Evolutionary conservation across 2,888 invertebrate species (phyloP), one percentile per base, ranked within the genome.

Genomic region (Calephelis perditalis): DNA sequence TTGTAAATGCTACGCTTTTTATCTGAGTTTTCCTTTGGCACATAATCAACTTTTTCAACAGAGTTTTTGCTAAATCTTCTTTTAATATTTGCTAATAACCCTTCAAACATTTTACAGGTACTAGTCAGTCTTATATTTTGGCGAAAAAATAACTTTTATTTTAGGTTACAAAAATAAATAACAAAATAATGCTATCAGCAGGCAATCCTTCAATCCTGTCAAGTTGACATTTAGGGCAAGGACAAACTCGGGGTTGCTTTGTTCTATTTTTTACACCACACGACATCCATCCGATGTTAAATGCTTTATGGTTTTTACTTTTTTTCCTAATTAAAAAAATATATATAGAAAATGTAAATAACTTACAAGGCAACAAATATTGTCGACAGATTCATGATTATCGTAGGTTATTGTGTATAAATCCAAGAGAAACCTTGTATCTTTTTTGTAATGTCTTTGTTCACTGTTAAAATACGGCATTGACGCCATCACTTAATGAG

Each of bases 391-490:
- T 82, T 96, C 96, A 73, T 95, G 94, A 75, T 95, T 95, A 80
- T 95, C 95, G 78, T 96, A 96, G 58, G 96, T 96, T 72, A 97
- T 92, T 58, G 96, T 96, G 77, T 96, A 96, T 66, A 97, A 92
- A 90, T 96, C 96, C 75, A 94, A 91, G 64, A 96, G 92, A 85
- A 96, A 96, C 71, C 95, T 91, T 56, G 96, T 95, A 78, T 96
- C 96, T 86, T 96, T 96, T 86, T 96, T 96, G 80, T 96, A 96
- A 85, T 96, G 96, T 74, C 96, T 92, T 82, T 94, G 90, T 86
- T 91, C 91, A 64, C 86, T 82, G 72, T 91, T 83, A 76, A 90
- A 82, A 78, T 91, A 91, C 67, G 91, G 91, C 84, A 91, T 79
- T 68, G 91, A 91, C 79, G 86, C 82, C 89, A 89, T 89, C 75